phyloP scores from a whole-genome alignment of 2,888 invertebrate genomes.

The Zaprionus lineosus region DNA sequence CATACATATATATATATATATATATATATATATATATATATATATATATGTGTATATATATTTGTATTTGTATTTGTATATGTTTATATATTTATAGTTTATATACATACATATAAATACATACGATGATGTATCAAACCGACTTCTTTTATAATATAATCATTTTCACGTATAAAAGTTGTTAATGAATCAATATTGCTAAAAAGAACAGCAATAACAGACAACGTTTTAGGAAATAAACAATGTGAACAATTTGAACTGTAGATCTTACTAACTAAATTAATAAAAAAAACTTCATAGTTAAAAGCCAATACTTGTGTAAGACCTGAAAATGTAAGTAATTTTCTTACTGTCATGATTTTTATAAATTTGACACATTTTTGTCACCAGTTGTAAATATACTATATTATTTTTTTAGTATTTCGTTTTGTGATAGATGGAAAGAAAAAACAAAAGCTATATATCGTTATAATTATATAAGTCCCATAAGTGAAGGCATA shows the following conservation, averaged over 20 bases:
- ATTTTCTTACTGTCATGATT: too few relatives aligned
- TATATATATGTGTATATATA: conserved; percentile 12
- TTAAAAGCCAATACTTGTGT: too few relatives aligned
- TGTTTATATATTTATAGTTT: conserved; percentile 31
- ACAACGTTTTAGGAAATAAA: too few relatives aligned
- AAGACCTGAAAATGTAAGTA: too few relatives aligned
- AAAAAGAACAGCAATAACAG: too few relatives aligned
- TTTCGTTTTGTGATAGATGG: conserved; percentile 55
- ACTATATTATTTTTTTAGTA: conserved; percentile 46
- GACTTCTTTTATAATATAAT: too few relatives aligned
- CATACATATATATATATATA: conserved; percentile 29
- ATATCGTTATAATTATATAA: too few relatives aligned
- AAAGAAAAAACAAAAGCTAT: conserved; percentile 20
- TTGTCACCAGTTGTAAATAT: conserved; percentile 46
- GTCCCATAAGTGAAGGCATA: conserved; percentile 19
- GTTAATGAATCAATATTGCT: too few relatives aligned
- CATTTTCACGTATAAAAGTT: too few relatives aligned
- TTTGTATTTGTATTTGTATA: too few relatives aligned
- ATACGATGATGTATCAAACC: too few relatives aligned
- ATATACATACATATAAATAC: conserved; percentile 6
- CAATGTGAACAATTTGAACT: conserved; percentile 27
- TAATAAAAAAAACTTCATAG: conserved; percentile 9
- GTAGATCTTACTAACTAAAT: conserved; percentile 22
- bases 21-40: conserved; percentile 6
- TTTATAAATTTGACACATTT: conserved; percentile 8